Conservation (phyloP, 1,140 invertebrate species). For the Zaprionus kolodkinae region DNA sequence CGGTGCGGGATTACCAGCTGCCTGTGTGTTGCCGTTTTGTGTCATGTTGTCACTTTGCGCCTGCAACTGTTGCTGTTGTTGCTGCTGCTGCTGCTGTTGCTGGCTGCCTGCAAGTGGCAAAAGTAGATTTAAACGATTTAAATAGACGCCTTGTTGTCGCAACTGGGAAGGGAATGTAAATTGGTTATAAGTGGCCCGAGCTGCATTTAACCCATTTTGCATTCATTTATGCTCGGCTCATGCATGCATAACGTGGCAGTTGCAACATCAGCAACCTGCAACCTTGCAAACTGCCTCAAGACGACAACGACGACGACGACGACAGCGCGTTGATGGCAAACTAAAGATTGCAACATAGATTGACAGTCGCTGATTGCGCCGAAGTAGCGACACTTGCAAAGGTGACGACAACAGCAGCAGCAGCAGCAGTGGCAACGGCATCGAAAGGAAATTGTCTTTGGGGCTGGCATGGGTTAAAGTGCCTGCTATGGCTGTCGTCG, state of each 20-base stretch:
- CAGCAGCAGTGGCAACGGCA: constrained; percentile 16
- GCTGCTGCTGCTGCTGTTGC: constrained; percentile 46
- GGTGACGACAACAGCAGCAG: constrained; percentile 19
- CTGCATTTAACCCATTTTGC: constrained; percentile 71
- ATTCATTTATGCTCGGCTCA: constrained; percentile 51
- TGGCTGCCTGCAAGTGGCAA: constrained; percentile 63
- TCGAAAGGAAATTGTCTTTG: constrained; percentile 57
- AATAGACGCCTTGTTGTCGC: constrained; percentile 46
- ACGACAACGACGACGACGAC: constrained; percentile 24
- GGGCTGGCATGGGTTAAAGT: constrained; percentile 40
- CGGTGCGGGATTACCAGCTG: constrained; percentile 30
- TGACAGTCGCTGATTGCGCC: constrained; percentile 78
- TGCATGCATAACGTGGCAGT: constrained; percentile 56
- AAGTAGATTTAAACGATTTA: constrained; percentile 60
- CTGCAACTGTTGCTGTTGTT: constrained; percentile 46
- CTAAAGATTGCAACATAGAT: constrained; percentile 78
- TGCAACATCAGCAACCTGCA: constrained; percentile 31
- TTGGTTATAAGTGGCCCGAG: constrained; percentile 61
- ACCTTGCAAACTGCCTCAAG: constrained; percentile 44
- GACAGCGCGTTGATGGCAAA: constrained; percentile 49
- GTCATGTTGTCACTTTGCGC: constrained; percentile 66
- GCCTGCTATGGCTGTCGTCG: constrained; percentile 20
- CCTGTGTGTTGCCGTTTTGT: constrained; percentile 41
- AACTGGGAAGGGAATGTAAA: constrained; percentile 22
- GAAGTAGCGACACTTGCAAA: constrained; percentile 37